Base-by-base conservation (phyloP, 1,140 invertebrate genomes). In the Drosophila virilis region DNA sequence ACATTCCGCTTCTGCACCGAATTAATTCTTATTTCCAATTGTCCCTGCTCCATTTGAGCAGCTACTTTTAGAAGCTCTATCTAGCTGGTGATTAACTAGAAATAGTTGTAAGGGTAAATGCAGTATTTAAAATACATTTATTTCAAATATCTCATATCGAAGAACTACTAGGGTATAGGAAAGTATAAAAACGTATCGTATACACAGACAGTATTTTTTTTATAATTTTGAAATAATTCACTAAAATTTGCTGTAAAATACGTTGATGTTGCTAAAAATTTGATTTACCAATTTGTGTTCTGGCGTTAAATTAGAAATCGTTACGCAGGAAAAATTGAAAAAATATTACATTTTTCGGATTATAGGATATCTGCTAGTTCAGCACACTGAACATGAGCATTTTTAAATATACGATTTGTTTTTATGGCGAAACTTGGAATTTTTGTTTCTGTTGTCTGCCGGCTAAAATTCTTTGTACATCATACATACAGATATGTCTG, bases 1-100 rank as follows among this genome's bases (percentile, higher is more conserved):
- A 76, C 48, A 60, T 60, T 72, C 52, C 61, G 69, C 62, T 45
- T 32, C 46, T 64, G 43, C 67, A 40, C 6, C 59, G 46, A 62
- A 75, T 71, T 58, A 75, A 71, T 73, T 73, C 48, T 54, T 52
- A 60, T 76, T 74, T 70, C 32, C 70, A 70, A 75, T 71, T 64
- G 52, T 71, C 72, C 42, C 33, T 33, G 54, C 46, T 52, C 45
- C 37, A 45, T 37, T 61, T 61, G 38, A 43, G 22, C 42, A 32
- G 51, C 35, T 37, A 15, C 28, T 13, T 28, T 58, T 28, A 8
- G 32, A 22, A 43, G 13, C n/a, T 6, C 43, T 46, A 7, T 38
- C 38, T 54, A 51, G 28, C 32, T 37, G 12, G 45, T 52, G 48
- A 10, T 7, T 22, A 22, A 3, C 3, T 1, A n/a, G n/a, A 46